These are phyloP conservation scores for Phaenicophaeus curvirostris DNA, from an alignment of 2,797 vertebrate species.

Conservation along the genomic window DNA sequence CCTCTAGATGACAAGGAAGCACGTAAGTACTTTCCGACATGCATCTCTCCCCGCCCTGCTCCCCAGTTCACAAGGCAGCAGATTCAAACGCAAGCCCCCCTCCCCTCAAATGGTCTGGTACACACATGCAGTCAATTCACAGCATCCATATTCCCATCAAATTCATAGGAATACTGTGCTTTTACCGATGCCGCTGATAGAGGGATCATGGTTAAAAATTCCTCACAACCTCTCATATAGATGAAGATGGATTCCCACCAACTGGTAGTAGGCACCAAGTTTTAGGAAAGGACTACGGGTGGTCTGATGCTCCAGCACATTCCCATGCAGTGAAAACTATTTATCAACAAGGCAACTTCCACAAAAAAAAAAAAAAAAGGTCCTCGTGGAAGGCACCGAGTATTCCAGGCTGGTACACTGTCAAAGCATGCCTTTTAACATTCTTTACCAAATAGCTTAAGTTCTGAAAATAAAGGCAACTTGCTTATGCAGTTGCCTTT, in stretches of 20 bases:
- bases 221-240: accelerated
- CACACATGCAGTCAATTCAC: conserved; percentile 9
- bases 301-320: background rate
- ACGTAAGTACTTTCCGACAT: conserved; percentile 42
- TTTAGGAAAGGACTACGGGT: background rate
- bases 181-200: background rate
- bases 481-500: background rate
- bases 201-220: background rate
- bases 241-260: background rate
- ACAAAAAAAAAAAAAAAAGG: background rate
- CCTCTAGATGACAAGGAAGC: conserved; percentile 56
- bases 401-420: background rate
- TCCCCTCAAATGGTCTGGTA: background rate
- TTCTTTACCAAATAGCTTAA: background rate
- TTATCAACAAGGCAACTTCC: background rate
- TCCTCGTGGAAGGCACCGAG: background rate
- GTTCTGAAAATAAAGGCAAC: background rate
- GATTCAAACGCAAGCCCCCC: background rate
- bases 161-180: background rate
- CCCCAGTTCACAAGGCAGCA: conserved; percentile 33
- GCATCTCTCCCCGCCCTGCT: conserved; percentile 35
- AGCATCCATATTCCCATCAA: background rate
- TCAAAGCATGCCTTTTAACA: background rate
- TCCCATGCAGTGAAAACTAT: background rate
- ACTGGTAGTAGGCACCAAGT: background rate